Conservation (phyloP, 2,888 invertebrate species). For the Diarsia brunnea region DNA sequence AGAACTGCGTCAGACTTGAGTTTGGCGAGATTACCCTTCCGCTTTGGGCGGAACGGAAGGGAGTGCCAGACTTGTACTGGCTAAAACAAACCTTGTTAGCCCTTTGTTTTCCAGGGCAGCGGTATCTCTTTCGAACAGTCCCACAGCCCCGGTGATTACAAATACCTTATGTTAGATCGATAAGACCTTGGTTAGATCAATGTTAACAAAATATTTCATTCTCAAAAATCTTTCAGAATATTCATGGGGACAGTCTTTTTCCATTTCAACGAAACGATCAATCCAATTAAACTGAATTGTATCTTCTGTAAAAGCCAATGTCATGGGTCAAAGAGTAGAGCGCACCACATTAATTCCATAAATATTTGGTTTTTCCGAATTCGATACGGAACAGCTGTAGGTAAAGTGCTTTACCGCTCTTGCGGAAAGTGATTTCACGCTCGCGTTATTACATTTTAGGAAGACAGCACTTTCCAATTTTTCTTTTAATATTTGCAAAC, state of each 20-base stretch:
- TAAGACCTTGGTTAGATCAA: too few species aligned
- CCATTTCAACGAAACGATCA: slow-evolving; percentile 8
- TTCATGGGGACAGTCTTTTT: neutral
- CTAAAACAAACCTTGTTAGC: too few species aligned
- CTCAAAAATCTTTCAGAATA: too few species aligned
- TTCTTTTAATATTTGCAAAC: slow-evolving; percentile 32
- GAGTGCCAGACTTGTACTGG: too few species aligned
- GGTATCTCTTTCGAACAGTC: too few species aligned
- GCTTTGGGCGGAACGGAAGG: too few species aligned
- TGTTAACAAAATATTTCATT: too few species aligned
- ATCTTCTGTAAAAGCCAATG: slow-evolving; percentile 27
- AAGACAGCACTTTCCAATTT: slow-evolving; percentile 61
- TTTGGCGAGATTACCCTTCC: neutral
- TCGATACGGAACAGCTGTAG: slow-evolving; percentile 37
- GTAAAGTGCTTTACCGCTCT: slow-evolving; percentile 56
- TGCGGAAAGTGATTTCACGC: slow-evolving; percentile 76
- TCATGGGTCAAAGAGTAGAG: slow-evolving; percentile 39
- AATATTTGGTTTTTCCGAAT: slow-evolving; percentile 56
- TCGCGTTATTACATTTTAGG: slow-evolving; percentile 66
- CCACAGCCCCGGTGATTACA: too few species aligned
- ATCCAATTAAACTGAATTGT: slow-evolving; percentile 38
- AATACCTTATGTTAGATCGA: too few species aligned
- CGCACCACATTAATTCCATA: slow-evolving; percentile 46
- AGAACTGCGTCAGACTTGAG: neutral
- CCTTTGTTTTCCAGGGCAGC: too few species aligned